Evolutionary conservation across 2,797 vertebrate genomes (phyloP).

Genomic region (Chiloscyllium punctatum): DNA sequence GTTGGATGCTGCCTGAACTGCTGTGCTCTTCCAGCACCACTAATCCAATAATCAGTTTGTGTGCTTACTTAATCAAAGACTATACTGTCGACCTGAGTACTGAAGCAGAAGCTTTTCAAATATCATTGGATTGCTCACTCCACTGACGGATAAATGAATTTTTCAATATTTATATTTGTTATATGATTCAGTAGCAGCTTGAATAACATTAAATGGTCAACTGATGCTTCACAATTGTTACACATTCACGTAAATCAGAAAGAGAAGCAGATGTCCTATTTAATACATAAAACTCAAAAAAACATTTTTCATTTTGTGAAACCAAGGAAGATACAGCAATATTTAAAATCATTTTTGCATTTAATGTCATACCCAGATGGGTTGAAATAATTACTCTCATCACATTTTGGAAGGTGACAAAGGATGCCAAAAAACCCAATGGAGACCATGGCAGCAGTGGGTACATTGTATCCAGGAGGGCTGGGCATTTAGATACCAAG

Average conservation of each 20-base stretch:
- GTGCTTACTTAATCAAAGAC: background rate
- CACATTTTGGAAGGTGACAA: background rate
- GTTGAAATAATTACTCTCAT: background rate
- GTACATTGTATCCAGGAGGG: background rate
- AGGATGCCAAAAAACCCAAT: background rate
- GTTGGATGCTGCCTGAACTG: too few relatives aligned
- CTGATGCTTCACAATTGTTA: background rate
- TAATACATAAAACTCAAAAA: too few relatives aligned
- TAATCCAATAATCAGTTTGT: background rate
- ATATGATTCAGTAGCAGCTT: background rate
- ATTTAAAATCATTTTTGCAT: background rate
- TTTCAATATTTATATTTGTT: conserved; percentile 10
- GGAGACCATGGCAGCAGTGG: background rate
- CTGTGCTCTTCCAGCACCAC: too few relatives aligned
- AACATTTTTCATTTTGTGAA: background rate
- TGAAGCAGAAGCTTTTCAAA: background rate
- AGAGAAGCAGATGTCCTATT: background rate
- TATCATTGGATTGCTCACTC: background rate
- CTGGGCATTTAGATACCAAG: background rate
- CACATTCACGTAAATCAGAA: background rate
- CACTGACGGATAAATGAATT: background rate
- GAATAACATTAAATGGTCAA: background rate
- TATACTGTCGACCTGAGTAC: background rate
- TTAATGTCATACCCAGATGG: background rate
- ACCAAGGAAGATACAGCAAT: background rate